Evolutionary conservation across 1,140 invertebrate genomes (phyloP), one percentile per base, ranked within the genome.

Genomic region (Cydia amplana): DNA sequence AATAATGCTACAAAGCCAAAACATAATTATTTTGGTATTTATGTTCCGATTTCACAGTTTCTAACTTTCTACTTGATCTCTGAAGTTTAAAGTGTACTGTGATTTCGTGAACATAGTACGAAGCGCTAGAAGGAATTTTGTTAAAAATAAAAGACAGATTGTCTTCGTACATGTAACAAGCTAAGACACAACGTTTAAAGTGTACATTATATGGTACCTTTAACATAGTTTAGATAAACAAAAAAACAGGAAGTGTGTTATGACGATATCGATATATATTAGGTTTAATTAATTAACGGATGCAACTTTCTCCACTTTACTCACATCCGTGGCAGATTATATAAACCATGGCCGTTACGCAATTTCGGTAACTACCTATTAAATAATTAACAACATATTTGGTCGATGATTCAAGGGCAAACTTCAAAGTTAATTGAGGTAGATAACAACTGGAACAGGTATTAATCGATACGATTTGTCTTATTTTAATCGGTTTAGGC

Each of bases 321-420:
- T 20, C 64, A 36, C 18, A 70, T 36, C 9, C 65, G 16, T 10
- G 1, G 7, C 32, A 32, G 64, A 18, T 70, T 70, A 70, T 32
- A 36, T 70, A 70, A 70, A 20, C 9, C 3, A 36, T 1, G 4
- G 18, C 20, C 16, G 65, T 70, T 70, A 18, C 14, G 36, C 2
- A 18, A 70, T n/a, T 18, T 70, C n/a, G 32, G 28, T 70, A 40
- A 70, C 36, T 36, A 40, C 43, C 36, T 36, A 18, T 70, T 70
- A 70, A 70, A 70, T 70, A 40, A 70, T 70, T 10, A 40, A 40
- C 65, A 70, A 40, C 65, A 36, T 70, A 70, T n/a, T 18, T 12
- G 65, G 9, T 10, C 32, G 65, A 70, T 70, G 65, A 70, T 43
- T 70, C 32, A 70, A 70, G 32, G 65, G 32, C 32, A 36, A 60